These are phyloP conservation scores for Lordiphosa clarofinis DNA, from an alignment of 1,140 invertebrate genomes.

Conservation along the genomic window DNA sequence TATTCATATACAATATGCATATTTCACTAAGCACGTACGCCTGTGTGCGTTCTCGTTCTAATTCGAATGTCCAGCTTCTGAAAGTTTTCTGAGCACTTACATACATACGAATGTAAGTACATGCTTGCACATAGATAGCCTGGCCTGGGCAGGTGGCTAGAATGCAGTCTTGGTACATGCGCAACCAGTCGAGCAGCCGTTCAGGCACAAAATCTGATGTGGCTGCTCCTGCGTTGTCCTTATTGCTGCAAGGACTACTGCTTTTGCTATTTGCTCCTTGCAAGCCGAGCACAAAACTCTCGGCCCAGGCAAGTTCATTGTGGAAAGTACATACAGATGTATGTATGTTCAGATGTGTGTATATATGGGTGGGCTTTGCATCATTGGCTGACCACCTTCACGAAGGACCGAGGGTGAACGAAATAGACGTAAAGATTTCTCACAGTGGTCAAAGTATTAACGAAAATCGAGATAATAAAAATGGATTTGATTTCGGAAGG, in stretches of 20 bases:
- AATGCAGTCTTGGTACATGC: conserved; percentile 62
- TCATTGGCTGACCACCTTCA: conserved; percentile 54
- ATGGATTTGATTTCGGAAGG: too few relatives aligned
- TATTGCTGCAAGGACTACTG: conserved; percentile 35
- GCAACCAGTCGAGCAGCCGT: conserved; percentile 45
- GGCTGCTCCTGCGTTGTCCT: conserved; percentile 46
- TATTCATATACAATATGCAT: conserved; percentile 68
- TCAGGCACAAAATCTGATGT: conserved; percentile 56
- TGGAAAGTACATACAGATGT: conserved; percentile 27
- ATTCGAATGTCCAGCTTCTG: conserved; percentile 58
- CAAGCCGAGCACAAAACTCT: conserved; percentile 41
- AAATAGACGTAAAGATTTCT: conserved; percentile 46
- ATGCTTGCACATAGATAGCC: conserved; percentile 18
- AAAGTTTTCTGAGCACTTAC: conserved; percentile 57
- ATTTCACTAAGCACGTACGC: conserved; percentile 40
- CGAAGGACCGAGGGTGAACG: conserved; percentile 44
- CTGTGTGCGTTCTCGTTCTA: conserved; percentile 47
- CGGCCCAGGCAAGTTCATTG: conserved; percentile 41
- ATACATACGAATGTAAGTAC: conserved; percentile 18
- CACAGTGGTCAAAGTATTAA: conserved; percentile 21
- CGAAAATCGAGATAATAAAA: too few relatives aligned
- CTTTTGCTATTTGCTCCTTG: conserved; percentile 14
- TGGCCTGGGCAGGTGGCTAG: conserved; percentile 49
- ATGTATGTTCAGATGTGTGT: conserved; percentile 16
- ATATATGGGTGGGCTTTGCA: conserved; percentile 40